Conservation (phyloP, 2,888 invertebrate genomes). For the Chrysopilus asiliformis region DNA sequence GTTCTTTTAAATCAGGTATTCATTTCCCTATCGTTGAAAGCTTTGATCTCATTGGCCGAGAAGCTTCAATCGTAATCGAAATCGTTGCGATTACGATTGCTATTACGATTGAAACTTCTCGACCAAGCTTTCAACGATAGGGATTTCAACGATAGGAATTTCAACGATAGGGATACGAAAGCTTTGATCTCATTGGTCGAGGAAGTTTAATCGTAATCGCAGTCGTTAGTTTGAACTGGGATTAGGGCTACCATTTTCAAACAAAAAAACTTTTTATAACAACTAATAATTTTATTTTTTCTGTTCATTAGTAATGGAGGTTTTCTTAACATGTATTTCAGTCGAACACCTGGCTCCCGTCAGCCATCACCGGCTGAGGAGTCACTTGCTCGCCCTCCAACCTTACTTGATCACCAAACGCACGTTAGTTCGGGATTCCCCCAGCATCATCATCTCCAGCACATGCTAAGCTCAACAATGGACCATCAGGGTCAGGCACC, state of each 20-base stretch:
- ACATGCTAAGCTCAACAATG: conserved; percentile 34
- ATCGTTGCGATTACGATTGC: too few relatives aligned
- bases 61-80: too few relatives aligned
- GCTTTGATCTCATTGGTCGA: too few relatives aligned
- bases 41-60: too few relatives aligned
- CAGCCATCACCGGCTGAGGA: conserved; percentile 88
- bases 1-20: too few relatives aligned
- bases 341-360: conserved; percentile 79
- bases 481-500: conserved; percentile 27
- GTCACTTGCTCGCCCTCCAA: conserved; percentile 41
- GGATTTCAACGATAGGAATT: too few relatives aligned
- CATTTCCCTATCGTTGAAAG: too few relatives aligned
- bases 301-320: conserved; percentile 6
- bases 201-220: too few relatives aligned
- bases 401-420: conserved; percentile 29
- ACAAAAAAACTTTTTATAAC: not conserved
- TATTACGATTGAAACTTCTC: too few relatives aligned
- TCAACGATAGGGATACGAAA: too few relatives aligned
- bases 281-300: conserved; percentile 4
- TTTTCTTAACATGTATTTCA: conserved; percentile 33
- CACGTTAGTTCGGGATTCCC: conserved; percentile 23
- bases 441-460: conserved; percentile 38
- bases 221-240: too few relatives aligned
- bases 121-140: too few relatives aligned
- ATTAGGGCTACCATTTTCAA: not conserved